Evolutionary conservation across 2,113 vertebrate genomes (phyloP), one percentile per base, ranked within the genome.

Genomic region (Thymallus thymallus): DNA sequence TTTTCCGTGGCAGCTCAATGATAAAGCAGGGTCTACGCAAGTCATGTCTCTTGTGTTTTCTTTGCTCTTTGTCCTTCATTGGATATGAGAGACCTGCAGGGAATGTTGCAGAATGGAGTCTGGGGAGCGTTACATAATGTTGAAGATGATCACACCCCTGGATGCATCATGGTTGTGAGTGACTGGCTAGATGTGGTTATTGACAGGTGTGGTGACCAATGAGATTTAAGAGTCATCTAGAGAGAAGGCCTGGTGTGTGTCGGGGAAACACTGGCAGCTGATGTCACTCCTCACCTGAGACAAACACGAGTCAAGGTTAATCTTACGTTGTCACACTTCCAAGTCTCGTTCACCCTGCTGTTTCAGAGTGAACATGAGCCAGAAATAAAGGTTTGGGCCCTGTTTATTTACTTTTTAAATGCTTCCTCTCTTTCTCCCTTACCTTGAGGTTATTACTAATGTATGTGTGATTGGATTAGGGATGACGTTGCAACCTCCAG

Each of bases 231-330:
- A 92, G 74, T 94, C 92, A 0, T 93, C 93, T 10, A 7, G 0
- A 24, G 91, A 91, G 81, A 96, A 95, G 69, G 91, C 94, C 73
- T 82, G 86, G 45, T 93, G 93, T 35, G 94, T 88, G 71, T 94
- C 95, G 41, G 95, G 95, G 82, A 96, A 96, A 67, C 92, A 90
- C 80, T 94, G 91, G 7, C 91, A 86, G 60, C 74, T 94, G 55
- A 95, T 89, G 81, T 96, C 94, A 7, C 82, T 91, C 80, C 91
- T 94, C 20, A 96, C 92, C 95, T 96, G 84, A 35, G 69, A 78
- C 9, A 13, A 13, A 46, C 5, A 63, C 24, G n/a, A 3, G 18
- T 51, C 24, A 72, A 23, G 48, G 23, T 20, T 13, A 35, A 5
- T 23, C 6, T 45, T 13, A 62, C 6, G 22, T 5, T 35, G 14